A percentile compares a stretch with the other conserved stretches of the same genome.
These are phyloP conservation scores for Hesperophylax magnus DNA, from an alignment of 1,140 invertebrate species.

Conservation along the genomic window DNA sequence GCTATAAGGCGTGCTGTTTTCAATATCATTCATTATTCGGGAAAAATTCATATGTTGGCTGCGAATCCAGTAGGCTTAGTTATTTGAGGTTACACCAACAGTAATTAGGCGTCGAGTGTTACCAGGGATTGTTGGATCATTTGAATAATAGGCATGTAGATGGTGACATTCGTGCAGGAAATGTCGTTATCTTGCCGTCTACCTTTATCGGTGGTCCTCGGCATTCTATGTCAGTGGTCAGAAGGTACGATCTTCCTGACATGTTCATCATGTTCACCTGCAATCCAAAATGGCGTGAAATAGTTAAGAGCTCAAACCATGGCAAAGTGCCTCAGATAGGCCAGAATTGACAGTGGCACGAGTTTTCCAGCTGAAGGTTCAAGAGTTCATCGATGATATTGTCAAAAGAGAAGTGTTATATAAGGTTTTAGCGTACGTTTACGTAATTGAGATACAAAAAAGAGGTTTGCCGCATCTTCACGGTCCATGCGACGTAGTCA, in stretches of 20 bases:
- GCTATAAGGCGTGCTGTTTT: too few relatives aligned
- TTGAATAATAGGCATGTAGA: too few relatives aligned
- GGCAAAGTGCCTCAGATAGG: slow-evolving; percentile 58
- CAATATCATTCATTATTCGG: too few relatives aligned
- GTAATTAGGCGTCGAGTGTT: too few relatives aligned
- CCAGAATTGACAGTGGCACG: neutral
- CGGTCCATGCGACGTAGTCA: too few relatives aligned
- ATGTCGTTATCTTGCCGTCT: slow-evolving; percentile 1
- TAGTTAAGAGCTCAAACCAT: neutral
- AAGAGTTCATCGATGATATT: too few relatives aligned
- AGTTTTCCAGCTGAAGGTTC: neutral
- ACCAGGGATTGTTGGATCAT: too few relatives aligned
- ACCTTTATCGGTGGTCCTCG: neutral
- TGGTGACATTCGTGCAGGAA: too few relatives aligned
- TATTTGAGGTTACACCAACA: too few relatives aligned
- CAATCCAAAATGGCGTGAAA: slow-evolving; percentile 18
- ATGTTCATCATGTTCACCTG: slow-evolving; percentile 13
- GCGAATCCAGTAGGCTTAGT: too few relatives aligned
- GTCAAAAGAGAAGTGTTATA: neutral
- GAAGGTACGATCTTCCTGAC: neutral
- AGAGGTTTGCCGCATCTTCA: neutral
- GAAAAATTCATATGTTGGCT: too few relatives aligned
- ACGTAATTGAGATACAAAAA: neutral
- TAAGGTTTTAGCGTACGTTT: neutral
- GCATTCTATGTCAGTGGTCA: neutral